These are phyloP conservation scores for Myathropa florea DNA, from an alignment of 2,888 invertebrate species.

Conservation along the genomic window DNA sequence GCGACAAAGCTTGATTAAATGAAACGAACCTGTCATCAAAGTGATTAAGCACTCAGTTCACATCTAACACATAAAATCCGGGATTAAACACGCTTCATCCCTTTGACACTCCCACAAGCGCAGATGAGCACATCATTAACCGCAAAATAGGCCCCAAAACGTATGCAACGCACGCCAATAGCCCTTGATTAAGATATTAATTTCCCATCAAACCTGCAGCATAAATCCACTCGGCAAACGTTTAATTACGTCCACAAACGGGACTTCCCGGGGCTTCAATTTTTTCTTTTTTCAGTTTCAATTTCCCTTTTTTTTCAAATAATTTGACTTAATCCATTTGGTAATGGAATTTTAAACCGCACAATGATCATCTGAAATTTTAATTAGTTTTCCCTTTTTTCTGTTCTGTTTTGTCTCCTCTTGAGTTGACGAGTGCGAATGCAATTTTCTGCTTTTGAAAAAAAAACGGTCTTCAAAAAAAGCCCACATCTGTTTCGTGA, in stretches of 20 bases:
- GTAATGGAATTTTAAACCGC: slow-evolving; percentile 22
- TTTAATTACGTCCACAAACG: neutral
- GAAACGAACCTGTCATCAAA: no score
- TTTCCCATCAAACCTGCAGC: neutral
- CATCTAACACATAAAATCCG: no score
- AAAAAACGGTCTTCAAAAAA: neutral
- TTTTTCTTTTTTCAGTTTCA: neutral
- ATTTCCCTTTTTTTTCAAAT: neutral
- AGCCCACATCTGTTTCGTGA: no score
- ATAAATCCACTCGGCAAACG: neutral
- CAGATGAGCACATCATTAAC: neutral
- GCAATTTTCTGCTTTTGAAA: no score
- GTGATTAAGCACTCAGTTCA: no score
- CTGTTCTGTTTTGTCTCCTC: neutral
- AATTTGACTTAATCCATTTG: neutral
- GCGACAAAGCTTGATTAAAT: no score
- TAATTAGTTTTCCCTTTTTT: neutral
- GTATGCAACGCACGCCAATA: neutral
- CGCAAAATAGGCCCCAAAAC: neutral
- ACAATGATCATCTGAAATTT: slow-evolving; percentile 21
- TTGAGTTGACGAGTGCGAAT: no score
- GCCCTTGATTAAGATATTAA: slow-evolving; percentile 13
- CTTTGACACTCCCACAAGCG: neutral
- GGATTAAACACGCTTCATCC: no score
- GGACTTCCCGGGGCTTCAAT: neutral